Evolutionary conservation across 2,888 invertebrate species (phyloP), one percentile per base, ranked within the genome.

Genomic region (Mesorhabditis belari): DNA sequence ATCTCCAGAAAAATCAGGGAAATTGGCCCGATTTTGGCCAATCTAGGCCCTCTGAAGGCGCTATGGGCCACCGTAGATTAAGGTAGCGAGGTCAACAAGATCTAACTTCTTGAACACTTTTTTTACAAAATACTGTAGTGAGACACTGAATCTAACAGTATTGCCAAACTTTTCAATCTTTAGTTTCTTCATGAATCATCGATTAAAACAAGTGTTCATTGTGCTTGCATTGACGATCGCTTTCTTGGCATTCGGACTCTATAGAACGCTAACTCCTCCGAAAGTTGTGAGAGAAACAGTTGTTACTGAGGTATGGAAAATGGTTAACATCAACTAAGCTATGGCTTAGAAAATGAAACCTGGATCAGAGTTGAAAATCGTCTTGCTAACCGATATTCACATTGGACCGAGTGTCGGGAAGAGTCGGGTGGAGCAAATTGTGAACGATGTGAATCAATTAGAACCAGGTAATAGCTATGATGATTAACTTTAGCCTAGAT

Each of bases 341-440:
- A 17, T 35, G 35, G 12, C n/a, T 35, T 35, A 35, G 44, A 35
- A 35, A 35, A 9, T 35, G 1, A 9, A n/a, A 35, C n/a, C 44
- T 9, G 44, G 44, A 17, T 9, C 44, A 9, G n/a, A 9, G 1
- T n/a, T 73, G 19, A 64, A 61, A 2, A 79, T 83, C 21, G 81
- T 80, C 21, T 77, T 82, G 26, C 61, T 83, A 3, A 80, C 82
- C 25, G 83, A 83, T 63, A 77, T 83, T 24, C 83, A 83, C 66
- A 75, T 83, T 6, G 83, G 83, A 17, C 82, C 82, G 27, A 81
- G 82, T 3, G 82, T 82, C 21, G 82, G 82, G 50, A 74, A 70
- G 61, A 59, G 61, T 5, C 67, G 77, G 44, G 66, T 83, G 26
- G 66, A 73, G 23, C 63, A 61, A 25, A 77, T 82, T 49, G 82